phyloP scores from a whole-genome alignment of 2,888 invertebrate species.

The Stenoptilia bipunctidactyla region DNA sequence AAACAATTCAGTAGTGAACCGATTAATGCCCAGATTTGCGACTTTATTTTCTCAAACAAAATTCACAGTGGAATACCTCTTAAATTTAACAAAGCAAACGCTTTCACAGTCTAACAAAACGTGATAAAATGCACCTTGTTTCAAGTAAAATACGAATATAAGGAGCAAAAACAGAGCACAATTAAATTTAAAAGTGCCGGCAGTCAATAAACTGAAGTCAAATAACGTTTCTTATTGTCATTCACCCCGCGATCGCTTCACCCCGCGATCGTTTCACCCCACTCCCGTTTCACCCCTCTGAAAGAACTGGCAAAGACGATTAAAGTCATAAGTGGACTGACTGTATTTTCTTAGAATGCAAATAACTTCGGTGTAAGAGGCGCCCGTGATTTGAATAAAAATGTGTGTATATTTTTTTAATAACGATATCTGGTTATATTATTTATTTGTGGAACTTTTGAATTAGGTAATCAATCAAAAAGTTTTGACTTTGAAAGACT shows the following conservation, averaged over 20 bases:
- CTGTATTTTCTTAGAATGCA: slow-evolving; percentile 23
- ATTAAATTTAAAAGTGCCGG: slow-evolving; percentile 35
- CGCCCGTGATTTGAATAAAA: too few relatives aligned
- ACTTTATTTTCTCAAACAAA: too few relatives aligned
- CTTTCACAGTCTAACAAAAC: not conserved
- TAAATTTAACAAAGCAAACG: too few relatives aligned
- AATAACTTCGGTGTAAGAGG: slow-evolving; percentile 15
- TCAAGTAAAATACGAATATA: slow-evolving; percentile 1
- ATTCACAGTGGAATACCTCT: too few relatives aligned
- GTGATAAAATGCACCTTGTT: not conserved
- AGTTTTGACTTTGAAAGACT: too few relatives aligned
- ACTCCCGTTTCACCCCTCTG: slow-evolving; percentile 5
- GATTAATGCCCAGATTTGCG: too few relatives aligned
- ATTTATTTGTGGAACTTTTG: too few relatives aligned
- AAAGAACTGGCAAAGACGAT: slow-evolving; percentile 21
- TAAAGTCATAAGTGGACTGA: slow-evolving; percentile 29
- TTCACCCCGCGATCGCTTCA: slow-evolving; percentile 18
- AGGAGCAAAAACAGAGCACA: slow-evolving; percentile 24
- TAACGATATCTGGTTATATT: too few relatives aligned
- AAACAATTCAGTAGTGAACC: too few relatives aligned
- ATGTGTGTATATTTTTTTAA: too few relatives aligned
- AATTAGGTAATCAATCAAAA: too few relatives aligned
- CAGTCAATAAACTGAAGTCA: slow-evolving; percentile 32
- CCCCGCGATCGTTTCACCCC: slow-evolving; percentile 4
- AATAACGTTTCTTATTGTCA: slow-evolving; percentile 29